These are phyloP conservation scores for Drosophila trapezifrons DNA, from an alignment of 1,140 invertebrate genomes.

Conservation along the genomic window DNA sequence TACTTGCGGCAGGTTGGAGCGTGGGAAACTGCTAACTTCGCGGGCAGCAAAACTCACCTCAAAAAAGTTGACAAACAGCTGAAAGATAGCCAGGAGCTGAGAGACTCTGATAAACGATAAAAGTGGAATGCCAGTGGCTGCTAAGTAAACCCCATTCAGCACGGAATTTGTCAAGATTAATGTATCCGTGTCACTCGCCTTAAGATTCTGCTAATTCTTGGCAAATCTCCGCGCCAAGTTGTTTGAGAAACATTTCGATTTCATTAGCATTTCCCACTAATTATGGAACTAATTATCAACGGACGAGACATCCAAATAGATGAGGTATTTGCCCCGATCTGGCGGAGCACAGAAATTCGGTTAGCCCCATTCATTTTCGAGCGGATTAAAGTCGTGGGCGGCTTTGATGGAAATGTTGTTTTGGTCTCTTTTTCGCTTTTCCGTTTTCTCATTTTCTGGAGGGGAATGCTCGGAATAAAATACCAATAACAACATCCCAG, in stretches of 20 bases:
- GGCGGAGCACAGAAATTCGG: constrained; percentile 52
- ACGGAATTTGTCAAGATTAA: constrained; percentile 43
- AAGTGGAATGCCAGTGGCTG: constrained; percentile 25
- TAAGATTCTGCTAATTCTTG: constrained; percentile 52
- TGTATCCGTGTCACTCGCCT: constrained; percentile 57
- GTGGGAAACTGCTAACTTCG: constrained; percentile 73
- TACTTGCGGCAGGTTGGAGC: constrained; percentile 56
- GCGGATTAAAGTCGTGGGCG: constrained; percentile 72
- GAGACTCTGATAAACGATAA: constrained; percentile 21
- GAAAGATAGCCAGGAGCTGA: constrained; percentile 1
- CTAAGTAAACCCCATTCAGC: not conserved
- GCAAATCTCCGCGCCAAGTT: constrained; percentile 41
- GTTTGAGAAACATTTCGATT: constrained; percentile 57
- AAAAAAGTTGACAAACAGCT: constrained; percentile 42
- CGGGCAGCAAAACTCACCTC: constrained; percentile 7
- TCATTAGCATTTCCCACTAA: constrained; percentile 71
- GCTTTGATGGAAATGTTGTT: constrained; percentile 46
- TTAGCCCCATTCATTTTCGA: constrained; percentile 60
- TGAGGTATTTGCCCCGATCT: constrained; percentile 58
- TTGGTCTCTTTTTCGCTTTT: constrained; percentile 26
- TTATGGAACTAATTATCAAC: constrained; percentile 70
- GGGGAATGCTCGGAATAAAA: constrained; percentile 32
- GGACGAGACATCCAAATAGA: constrained; percentile 54
- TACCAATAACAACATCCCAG: constrained; percentile 24
- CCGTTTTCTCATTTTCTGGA: constrained; percentile 17